Conservation (phyloP, 1,140 invertebrate species). For the Charaxes varanes region DNA sequence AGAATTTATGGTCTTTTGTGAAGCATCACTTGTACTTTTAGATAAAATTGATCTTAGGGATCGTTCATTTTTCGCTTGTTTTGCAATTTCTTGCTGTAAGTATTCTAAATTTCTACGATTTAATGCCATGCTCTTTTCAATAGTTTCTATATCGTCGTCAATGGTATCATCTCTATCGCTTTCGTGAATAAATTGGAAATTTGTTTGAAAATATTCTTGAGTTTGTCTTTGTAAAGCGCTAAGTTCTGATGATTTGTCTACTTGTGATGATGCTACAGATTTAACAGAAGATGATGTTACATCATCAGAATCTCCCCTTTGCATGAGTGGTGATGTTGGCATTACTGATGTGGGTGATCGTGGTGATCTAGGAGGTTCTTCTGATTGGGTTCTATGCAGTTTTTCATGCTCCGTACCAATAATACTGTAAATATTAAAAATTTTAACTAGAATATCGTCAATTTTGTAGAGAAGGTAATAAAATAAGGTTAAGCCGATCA, state of each 20-base stretch:
- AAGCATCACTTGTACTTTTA: conserved; percentile 62
- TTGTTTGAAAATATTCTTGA: conserved; percentile 73
- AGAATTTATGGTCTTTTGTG: conserved; percentile 59
- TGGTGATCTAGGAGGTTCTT: conserved; percentile 85
- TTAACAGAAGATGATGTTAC: conserved; percentile 61
- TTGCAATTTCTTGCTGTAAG: conserved; percentile 71
- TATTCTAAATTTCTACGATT: conserved; percentile 70
- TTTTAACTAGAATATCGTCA: not conserved
- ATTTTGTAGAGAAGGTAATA: not conserved
- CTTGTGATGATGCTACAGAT: conserved; percentile 57
- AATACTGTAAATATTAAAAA: conserved; percentile 37
- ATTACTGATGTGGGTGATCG: conserved; percentile 67
- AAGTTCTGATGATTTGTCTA: conserved; percentile 64
- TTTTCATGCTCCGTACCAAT: conserved; percentile 81
- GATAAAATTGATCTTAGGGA: conserved; percentile 56
- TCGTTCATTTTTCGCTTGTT: conserved; percentile 61
- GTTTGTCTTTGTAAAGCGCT: conserved; percentile 59
- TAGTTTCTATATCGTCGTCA: conserved; percentile 70
- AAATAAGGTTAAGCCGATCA: too few relatives aligned
- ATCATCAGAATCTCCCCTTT: conserved; percentile 61
- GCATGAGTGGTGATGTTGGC: conserved; percentile 44
- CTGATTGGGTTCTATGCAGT: conserved; percentile 86
- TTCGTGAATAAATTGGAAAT: conserved; percentile 72
- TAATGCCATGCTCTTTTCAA: conserved; percentile 72
- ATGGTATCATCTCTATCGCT: conserved; percentile 72